Conservation (phyloP, 2,797 vertebrate species). For the Microctenopoma lineatum region DNA sequence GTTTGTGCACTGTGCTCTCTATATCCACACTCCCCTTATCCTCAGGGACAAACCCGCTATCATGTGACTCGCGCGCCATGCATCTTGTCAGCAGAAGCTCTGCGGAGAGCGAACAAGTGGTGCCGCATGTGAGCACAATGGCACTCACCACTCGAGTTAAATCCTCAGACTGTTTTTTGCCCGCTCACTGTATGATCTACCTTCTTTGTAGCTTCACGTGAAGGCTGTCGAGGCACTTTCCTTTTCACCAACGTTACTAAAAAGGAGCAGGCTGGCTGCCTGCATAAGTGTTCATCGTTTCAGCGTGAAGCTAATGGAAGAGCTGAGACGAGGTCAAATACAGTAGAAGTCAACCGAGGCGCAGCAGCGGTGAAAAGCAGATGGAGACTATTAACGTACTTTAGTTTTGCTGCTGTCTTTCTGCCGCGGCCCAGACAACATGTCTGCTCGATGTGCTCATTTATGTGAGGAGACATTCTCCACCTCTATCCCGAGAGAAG, state of each 20-base stretch:
- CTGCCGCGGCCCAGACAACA: conserved; percentile 44
- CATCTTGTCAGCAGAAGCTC: conserved; percentile 55
- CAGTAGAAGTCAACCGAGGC: conserved; percentile 41
- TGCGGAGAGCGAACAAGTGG: conserved; percentile 43
- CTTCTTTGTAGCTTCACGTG: conserved; percentile 16
- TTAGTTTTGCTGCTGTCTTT: conserved; percentile 38
- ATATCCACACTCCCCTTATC: conserved; percentile 46
- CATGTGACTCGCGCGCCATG: conserved; percentile 48
- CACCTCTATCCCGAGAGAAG: conserved; percentile 53
- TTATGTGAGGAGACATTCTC: conserved; percentile 60
- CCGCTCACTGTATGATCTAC: conserved; percentile 13
- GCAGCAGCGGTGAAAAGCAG: conserved; percentile 49
- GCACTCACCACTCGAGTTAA: conserved; percentile 40
- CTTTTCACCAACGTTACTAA: conserved; percentile 29
- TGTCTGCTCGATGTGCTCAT: conserved; percentile 58
- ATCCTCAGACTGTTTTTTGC: conserved; percentile 36
- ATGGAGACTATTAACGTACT: conserved; percentile 55
- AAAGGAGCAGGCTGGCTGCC: conserved; percentile 42
- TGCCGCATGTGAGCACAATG: conserved; percentile 47
- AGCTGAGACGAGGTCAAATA: conserved; percentile 58
- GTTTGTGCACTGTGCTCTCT: conserved; percentile 30
- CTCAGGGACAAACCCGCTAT: conserved; percentile 50
- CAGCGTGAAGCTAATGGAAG: conserved; percentile 51
- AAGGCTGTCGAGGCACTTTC: conserved; percentile 19
- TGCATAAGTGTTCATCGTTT: conserved; percentile 37